Percentiles rank a stretch among this genome's conserved stretches.
Evolutionary conservation across 2,888 invertebrate species (phyloP).

Genomic region (Oxytorus armatus): DNA sequence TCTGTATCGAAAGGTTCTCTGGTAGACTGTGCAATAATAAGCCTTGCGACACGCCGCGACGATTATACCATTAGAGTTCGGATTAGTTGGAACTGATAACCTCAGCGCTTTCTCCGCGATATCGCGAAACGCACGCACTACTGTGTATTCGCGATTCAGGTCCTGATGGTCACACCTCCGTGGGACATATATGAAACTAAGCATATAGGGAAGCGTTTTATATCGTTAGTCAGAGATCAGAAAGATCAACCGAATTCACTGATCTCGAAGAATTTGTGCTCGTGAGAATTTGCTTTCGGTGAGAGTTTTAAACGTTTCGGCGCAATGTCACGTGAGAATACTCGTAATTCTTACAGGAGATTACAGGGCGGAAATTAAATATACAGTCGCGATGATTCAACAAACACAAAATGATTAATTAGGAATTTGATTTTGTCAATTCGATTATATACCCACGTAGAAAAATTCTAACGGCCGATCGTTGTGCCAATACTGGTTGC

Average conservation of each 20-base stretch:
- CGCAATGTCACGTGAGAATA: too few relatives aligned
- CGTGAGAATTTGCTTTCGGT: neutral
- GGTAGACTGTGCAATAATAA: slow-evolving; percentile 37
- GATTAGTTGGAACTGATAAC: slow-evolving; percentile 42
- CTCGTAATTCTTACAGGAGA: too few relatives aligned
- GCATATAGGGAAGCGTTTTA: slow-evolving; percentile 2
- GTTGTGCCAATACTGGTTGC: too few relatives aligned
- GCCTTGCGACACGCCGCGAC: slow-evolving; percentile 9
- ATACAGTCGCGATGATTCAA: too few relatives aligned
- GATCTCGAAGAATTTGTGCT: neutral
- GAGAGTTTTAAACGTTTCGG: neutral
- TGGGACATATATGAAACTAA: neutral
- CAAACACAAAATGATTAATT: too few relatives aligned
- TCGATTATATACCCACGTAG: too few relatives aligned
- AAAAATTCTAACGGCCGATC: too few relatives aligned
- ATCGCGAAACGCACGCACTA: neutral
- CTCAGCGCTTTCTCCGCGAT: slow-evolving; percentile 45
- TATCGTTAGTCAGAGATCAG: neutral
- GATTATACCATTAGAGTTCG: slow-evolving; percentile 32
- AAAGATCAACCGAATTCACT: slow-evolving; percentile 1
- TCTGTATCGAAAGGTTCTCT: slow-evolving; percentile 4
- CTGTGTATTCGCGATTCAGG: slow-evolving; percentile 31
- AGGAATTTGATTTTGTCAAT: too few relatives aligned
- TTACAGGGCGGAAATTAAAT: too few relatives aligned
- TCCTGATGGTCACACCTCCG: neutral